A percentile compares a stretch with the other conserved stretches of the same genome.
These are phyloP conservation scores for Kryptopterus vitreolus DNA, from an alignment of 2,797 vertebrate species.

Conservation along the genomic window DNA sequence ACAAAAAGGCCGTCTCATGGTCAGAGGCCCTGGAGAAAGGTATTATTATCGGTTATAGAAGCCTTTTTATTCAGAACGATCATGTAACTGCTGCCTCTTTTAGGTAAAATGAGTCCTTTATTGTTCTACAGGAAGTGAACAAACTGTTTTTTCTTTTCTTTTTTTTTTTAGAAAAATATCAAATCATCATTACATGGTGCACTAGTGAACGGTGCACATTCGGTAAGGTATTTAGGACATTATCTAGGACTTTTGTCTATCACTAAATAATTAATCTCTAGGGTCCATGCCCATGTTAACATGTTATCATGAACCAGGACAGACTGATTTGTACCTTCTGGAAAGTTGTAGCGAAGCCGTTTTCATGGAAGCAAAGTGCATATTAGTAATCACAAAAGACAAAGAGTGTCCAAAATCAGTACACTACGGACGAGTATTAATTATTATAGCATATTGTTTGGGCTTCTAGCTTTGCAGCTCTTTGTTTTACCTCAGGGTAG, in stretches of 20 bases:
- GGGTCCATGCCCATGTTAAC: background rate
- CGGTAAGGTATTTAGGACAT: background rate
- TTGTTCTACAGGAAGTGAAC: background rate
- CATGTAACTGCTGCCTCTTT: background rate
- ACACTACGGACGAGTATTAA: background rate
- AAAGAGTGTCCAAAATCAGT: background rate
- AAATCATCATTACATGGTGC: background rate
- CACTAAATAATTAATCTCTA: background rate
- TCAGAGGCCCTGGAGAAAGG: slow-evolving; percentile 33
- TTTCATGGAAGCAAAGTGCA: background rate
- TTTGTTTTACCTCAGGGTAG: background rate
- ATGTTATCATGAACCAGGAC: background rate
- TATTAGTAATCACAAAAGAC: background rate
- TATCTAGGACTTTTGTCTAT: background rate
- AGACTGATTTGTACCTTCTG: background rate
- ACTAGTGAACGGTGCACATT: background rate
- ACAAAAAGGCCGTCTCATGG: slow-evolving; percentile 40
- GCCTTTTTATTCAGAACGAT: slow-evolving; percentile 23
- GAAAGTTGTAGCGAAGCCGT: background rate
- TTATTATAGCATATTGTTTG: background rate
- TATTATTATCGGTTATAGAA: slow-evolving; percentile 35
- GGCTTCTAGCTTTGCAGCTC: background rate
- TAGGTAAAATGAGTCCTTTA: background rate
- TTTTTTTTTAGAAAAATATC: background rate
- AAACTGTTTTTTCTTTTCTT: background rate